Conservation (phyloP, 2,888 invertebrate species). For the Heliconius charithonia region DNA sequence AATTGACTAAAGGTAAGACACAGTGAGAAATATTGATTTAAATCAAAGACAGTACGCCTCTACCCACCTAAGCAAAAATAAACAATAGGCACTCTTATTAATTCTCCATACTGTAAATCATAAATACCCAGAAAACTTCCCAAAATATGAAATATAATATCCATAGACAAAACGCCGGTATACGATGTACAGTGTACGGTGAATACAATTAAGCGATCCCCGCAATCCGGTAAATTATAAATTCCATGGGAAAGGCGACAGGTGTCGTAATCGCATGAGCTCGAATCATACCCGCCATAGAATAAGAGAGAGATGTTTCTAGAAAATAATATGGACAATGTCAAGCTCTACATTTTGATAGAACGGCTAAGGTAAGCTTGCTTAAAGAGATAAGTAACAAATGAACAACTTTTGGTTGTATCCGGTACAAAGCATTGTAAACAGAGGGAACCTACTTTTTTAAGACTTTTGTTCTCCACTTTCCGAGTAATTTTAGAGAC, state of each 20-base stretch:
- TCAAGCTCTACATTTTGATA: background rate
- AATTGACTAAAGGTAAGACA: too few relatives aligned
- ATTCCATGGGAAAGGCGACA: conserved; percentile 80
- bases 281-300: conserved; percentile 52
- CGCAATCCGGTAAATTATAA: conserved; percentile 76
- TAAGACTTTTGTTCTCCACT: too few relatives aligned
- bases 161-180: conserved; percentile 59
- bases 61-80: background rate
- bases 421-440: too few relatives aligned
- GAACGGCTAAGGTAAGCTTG: too few relatives aligned
- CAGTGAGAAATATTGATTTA: too few relatives aligned
- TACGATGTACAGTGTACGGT: conserved; percentile 57
- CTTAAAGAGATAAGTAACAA: background rate
- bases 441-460: too few relatives aligned
- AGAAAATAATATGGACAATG: background rate
- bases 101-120: background rate
- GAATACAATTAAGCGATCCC: conserved; percentile 77
- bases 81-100: background rate
- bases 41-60: too few relatives aligned
- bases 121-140: background rate
- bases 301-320: conserved; percentile 45
- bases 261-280: conserved; percentile 76
- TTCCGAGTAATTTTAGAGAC: too few relatives aligned
- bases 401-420: background rate
- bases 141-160: conserved; percentile 27